Evolutionary conservation across 1,140 invertebrate species (phyloP).

Genomic region (Drosophila murphyi): DNA sequence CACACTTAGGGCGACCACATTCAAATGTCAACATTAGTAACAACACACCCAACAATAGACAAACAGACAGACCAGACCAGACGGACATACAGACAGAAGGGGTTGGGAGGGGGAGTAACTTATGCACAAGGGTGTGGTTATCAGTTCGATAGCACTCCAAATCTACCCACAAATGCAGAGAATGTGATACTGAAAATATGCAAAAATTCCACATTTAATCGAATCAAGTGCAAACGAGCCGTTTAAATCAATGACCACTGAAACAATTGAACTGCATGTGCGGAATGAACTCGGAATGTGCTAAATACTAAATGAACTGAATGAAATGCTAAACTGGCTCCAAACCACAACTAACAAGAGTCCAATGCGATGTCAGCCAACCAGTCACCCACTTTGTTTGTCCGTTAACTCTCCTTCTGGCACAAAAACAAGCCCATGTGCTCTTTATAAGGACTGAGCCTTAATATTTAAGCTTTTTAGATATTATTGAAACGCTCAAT

Average conservation of each 20-base stretch:
- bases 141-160: not conserved
- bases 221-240: slow-evolving; percentile 28
- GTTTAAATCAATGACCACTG: slow-evolving; percentile 1
- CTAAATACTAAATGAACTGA: slow-evolving; percentile 25
- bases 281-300: slow-evolving; percentile 14
- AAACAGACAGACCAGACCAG: not conserved
- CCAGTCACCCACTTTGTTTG: not conserved
- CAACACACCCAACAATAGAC: not conserved
- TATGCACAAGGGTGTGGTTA: too few species aligned
- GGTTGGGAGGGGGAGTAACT: too few species aligned
- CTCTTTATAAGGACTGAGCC: too few species aligned
- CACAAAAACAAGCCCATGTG: not conserved
- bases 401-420: slow-evolving; percentile 19
- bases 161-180: not conserved
- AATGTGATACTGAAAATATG: slow-evolving; percentile 3
- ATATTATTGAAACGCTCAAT: too few species aligned
- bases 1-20: slow-evolving; percentile 10
- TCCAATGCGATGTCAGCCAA: not conserved
- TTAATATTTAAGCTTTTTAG: too few species aligned
- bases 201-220: slow-evolving; percentile 22
- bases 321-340: slow-evolving; percentile 2
- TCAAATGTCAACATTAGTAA: slow-evolving; percentile 43
- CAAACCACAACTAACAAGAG: slow-evolving; percentile 25
- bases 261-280: not conserved
- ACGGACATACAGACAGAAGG: not conserved